Evolutionary conservation across 1,140 invertebrate genomes (phyloP).

Genomic region (Drosophila parabipectinata): DNA sequence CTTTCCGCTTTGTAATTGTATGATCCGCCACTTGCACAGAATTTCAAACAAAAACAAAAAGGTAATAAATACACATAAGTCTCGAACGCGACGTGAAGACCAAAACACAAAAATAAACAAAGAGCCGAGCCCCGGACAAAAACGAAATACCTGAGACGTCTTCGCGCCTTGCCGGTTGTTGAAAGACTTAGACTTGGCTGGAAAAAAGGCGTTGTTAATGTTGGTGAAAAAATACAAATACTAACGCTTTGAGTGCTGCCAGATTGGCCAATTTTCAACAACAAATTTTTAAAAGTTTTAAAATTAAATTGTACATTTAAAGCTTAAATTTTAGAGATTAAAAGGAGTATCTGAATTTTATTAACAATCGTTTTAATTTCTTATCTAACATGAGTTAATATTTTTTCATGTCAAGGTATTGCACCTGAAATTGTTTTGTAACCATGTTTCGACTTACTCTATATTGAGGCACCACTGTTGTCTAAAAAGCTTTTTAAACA

Average conservation of each 20-base stretch:
- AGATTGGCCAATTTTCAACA: conserved; percentile 6
- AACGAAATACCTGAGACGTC: conserved; percentile 28
- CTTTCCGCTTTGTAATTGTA: conserved; percentile 15
- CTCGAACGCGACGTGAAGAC: conserved; percentile 24
- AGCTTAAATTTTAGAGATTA: too few relatives aligned
- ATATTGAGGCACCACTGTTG: not conserved
- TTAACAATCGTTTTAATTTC: too few relatives aligned
- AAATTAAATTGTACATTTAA: too few relatives aligned
- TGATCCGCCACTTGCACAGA: conserved; percentile 22
- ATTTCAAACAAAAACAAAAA: conserved; percentile 22
- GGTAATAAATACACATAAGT: conserved; percentile 13
- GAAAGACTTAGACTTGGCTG: conserved; percentile 45
- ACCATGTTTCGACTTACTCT: not conserved
- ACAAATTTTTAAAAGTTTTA: too few relatives aligned
- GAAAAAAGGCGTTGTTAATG: conserved; percentile 15
- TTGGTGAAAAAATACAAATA: conserved; percentile 36
- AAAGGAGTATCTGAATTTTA: not conserved
- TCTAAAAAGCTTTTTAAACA: conserved; percentile 7
- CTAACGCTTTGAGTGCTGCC: conserved; percentile 47
- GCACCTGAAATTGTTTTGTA: not conserved
- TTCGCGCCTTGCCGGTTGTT: conserved; percentile 54
- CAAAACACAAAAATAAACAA: conserved; percentile 23
- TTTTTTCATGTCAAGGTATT: not conserved
- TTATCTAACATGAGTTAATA: too few relatives aligned
- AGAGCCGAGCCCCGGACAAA: conserved; percentile 9